Evolutionary conservation across 2,888 invertebrate species (phyloP).

Genomic region (Leptarthrus brevirostris): DNA sequence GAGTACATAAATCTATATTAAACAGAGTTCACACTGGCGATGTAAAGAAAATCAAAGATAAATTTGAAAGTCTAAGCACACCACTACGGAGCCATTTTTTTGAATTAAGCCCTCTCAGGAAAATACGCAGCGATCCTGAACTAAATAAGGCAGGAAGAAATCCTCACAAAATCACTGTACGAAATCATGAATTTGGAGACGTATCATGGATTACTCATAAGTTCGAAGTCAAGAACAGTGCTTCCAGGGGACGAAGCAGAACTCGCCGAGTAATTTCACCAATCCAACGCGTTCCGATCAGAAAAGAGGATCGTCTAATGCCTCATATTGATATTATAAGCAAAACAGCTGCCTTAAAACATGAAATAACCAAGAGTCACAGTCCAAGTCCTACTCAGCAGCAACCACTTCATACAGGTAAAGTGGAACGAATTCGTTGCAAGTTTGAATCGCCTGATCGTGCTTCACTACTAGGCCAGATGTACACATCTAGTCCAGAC

Average conservation of each 20-base stretch:
- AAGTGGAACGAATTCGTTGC: slow-evolving; percentile 78
- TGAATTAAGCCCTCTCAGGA: slow-evolving; percentile 68
- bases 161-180: slow-evolving; percentile 67
- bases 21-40: slow-evolving; percentile 81
- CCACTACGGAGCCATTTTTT: slow-evolving; percentile 61
- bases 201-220: slow-evolving; percentile 73
- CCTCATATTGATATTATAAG: slow-evolving; percentile 92
- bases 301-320: slow-evolving; percentile 80
- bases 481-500: slow-evolving; percentile 84
- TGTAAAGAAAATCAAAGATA: slow-evolving; percentile 80
- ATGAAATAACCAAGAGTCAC: slow-evolving; percentile 66
- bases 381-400: slow-evolving; percentile 58
- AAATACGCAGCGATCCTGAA: slow-evolving; percentile 84
- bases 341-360: slow-evolving; percentile 78
- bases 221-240: slow-evolving; percentile 69
- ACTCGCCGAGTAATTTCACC: slow-evolving; percentile 72
- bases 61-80: slow-evolving; percentile 72
- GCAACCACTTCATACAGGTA: slow-evolving; percentile 69
- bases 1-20: slow-evolving; percentile 76
- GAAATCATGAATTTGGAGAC: slow-evolving; percentile 70
- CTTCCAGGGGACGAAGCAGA: slow-evolving; percentile 68
- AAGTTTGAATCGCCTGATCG: slow-evolving; percentile 74
- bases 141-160: slow-evolving; percentile 72
- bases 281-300: slow-evolving; percentile 73
- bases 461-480: slow-evolving; percentile 77